A percentile compares a stretch with the other conserved stretches of the same genome.
These are phyloP conservation scores for Spheniscus humboldti DNA, from an alignment of 2,797 vertebrate genomes.

Conservation along the genomic window DNA sequence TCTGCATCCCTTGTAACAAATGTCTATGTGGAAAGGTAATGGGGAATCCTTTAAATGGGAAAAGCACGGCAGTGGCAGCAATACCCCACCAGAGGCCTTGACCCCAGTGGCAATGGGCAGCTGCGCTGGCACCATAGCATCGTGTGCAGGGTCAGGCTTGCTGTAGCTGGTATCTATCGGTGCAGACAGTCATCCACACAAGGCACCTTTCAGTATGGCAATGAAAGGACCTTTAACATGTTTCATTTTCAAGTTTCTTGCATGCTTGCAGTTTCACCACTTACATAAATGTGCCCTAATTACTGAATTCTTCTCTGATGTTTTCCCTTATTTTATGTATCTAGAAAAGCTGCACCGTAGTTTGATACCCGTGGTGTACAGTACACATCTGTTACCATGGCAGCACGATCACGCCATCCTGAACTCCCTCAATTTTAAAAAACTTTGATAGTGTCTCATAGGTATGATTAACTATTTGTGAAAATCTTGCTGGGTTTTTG, in stretches of 20 bases:
- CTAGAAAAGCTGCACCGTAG: neutral
- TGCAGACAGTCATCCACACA: neutral
- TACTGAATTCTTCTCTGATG: neutral
- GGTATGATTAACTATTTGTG: neutral
- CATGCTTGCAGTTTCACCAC: neutral
- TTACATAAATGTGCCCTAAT: neutral
- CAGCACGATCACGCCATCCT: neutral
- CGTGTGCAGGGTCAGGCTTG: too few species aligned
- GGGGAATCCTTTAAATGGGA: neutral
- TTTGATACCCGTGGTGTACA: neutral
- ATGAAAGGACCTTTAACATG: neutral
- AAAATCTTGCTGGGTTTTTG: neutral
- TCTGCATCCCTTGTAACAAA: too few species aligned
- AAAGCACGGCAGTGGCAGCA: neutral
- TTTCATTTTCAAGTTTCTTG: neutral
- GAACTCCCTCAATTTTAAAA: neutral
- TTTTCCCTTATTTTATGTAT: neutral
- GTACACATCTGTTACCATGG: neutral
- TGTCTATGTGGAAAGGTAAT: neutral
- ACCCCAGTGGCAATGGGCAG: too few species aligned
- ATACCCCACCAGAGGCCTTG: too few species aligned
- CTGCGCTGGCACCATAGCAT: neutral
- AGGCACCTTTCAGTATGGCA: neutral
- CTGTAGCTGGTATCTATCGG: fast-evolving
- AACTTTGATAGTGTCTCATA: neutral